These are phyloP conservation scores for Agrochola lota DNA, from an alignment of 2,888 invertebrate genomes.

Conservation along the genomic window DNA sequence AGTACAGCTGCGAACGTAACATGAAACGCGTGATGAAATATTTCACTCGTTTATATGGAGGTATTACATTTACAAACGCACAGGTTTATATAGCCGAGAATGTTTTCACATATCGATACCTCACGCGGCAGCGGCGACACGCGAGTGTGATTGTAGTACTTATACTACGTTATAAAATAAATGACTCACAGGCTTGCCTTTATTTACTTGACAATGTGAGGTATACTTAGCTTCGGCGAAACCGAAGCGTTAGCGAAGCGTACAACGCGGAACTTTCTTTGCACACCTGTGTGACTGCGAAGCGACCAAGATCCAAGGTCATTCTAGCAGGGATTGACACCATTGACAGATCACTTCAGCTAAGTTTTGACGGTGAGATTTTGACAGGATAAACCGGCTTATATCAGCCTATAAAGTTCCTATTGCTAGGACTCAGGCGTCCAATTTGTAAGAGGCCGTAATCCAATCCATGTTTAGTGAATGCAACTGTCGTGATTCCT, in stretches of 20 bases:
- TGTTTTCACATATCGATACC: slow-evolving; percentile 54
- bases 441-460: background rate
- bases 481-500: background rate
- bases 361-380: background rate
- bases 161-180: slow-evolving; percentile 7
- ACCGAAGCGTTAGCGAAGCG: no score
- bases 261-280: no score
- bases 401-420: background rate
- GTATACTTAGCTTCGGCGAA: background rate
- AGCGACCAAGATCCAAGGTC: background rate
- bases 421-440: background rate
- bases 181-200: background rate
- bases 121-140: slow-evolving; percentile 22
- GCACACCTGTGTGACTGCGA: background rate
- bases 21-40: slow-evolving; percentile 54
- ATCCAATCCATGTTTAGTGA: background rate
- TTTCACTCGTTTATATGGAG: slow-evolving; percentile 34
- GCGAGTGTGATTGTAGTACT: slow-evolving; percentile 24
- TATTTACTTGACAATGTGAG: background rate
- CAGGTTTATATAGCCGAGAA: slow-evolving; percentile 36
- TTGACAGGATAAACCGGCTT: background rate
- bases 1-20: slow-evolving; percentile 40
- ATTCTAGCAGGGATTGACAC: no score
- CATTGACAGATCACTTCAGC: background rate
- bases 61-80: slow-evolving; percentile 23